A percentile compares a stretch with the other conserved stretches of the same genome.
Evolutionary conservation across 2,113 vertebrate genomes (phyloP).

Genomic region (Gambusia affinis): DNA sequence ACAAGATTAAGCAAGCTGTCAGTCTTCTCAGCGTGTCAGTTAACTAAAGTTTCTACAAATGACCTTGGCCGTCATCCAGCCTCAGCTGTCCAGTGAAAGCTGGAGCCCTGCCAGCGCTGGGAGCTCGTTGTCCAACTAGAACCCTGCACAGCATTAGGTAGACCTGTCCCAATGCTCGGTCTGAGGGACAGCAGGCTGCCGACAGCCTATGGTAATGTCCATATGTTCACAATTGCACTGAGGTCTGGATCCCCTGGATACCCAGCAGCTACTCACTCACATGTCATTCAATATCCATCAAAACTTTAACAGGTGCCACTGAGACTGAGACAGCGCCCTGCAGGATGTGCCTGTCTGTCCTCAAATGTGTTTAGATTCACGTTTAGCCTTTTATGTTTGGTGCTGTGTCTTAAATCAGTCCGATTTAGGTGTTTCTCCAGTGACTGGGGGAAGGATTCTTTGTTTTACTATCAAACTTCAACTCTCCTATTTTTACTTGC

Average conservation of each 20-base stretch:
- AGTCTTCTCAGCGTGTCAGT: slow-evolving; percentile 46
- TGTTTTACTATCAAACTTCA: not conserved
- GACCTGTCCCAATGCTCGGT: slow-evolving; percentile 47
- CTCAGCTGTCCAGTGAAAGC: slow-evolving; percentile 39
- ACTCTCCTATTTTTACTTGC: slow-evolving; percentile 1
- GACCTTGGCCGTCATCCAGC: slow-evolving; percentile 64
- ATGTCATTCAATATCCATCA: slow-evolving; percentile 50
- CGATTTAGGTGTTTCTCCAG: not conserved
- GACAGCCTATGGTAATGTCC: slow-evolving; percentile 71
- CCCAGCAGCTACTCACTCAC: slow-evolving; percentile 44
- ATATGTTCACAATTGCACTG: slow-evolving; percentile 62
- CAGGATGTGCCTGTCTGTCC: not conserved
- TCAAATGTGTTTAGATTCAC: slow-evolving; percentile 14
- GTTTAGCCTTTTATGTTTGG: not conserved
- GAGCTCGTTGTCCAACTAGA: slow-evolving; percentile 46
- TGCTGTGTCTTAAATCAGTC: not conserved
- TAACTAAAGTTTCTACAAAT: slow-evolving; percentile 63
- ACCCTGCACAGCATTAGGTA: slow-evolving; percentile 46
- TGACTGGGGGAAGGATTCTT: not conserved
- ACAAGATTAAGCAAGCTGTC: slow-evolving; percentile 33
- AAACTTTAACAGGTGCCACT: slow-evolving; percentile 19
- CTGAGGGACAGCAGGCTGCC: slow-evolving; percentile 55
- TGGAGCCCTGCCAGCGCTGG: slow-evolving; percentile 48
- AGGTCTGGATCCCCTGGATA: slow-evolving; percentile 37
- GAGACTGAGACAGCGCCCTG: slow-evolving; percentile 20